Base-by-base conservation (phyloP, 2,113 vertebrate species). In the Crocuta crocuta region DNA sequence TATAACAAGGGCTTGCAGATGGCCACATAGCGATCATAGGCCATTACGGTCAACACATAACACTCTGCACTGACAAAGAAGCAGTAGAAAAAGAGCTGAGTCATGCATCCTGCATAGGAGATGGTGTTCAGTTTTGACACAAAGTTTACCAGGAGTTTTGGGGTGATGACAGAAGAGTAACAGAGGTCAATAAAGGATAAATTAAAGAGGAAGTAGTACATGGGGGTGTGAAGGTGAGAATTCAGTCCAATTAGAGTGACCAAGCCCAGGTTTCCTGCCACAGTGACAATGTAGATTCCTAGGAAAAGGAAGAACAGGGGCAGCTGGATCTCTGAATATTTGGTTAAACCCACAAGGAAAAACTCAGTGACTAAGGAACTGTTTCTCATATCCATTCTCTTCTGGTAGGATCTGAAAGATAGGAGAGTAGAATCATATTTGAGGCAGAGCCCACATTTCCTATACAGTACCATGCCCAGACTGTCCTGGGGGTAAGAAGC, bases 81-180 rank as follows among this genome's bases (percentile, higher is more conserved):
- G 11, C 95, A 93, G 58, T 74, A 96, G 85, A 96, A 93, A 86
- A 92, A 97, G 33, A 95, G 85, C 4, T 96, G 89, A 81, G 79
- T 84, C 91, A 93, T 91, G 70, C 87, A 82, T 16, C 73, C 90
- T 70, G 39, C n/a, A 28, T 86, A 95, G 33, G 89, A 92, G 48
- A 96, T 94, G 84, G 66, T 92, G 8, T 95, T 96, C 26, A 8
- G 74, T 13, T 86, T 7, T 3, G 43, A 82, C 31, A 86, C 26
- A 74, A 89, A 90, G 43, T 68, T 96, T 65, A 76, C 43, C n/a
- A 96, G 4, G 35, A 97, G 45, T 68, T 95, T 94, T 1, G 92
- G 97, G 21, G 78, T 92, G 31, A 91, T 65, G 81, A 70, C 28
- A 6, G 83, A 87, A 84, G 39, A 66, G 58, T 85, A 76, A 65